Percentiles rank a stretch among this genome's conserved stretches.
Evolutionary conservation across 2,888 invertebrate genomes (phyloP).

Genomic region (Corythucha ciliata): DNA sequence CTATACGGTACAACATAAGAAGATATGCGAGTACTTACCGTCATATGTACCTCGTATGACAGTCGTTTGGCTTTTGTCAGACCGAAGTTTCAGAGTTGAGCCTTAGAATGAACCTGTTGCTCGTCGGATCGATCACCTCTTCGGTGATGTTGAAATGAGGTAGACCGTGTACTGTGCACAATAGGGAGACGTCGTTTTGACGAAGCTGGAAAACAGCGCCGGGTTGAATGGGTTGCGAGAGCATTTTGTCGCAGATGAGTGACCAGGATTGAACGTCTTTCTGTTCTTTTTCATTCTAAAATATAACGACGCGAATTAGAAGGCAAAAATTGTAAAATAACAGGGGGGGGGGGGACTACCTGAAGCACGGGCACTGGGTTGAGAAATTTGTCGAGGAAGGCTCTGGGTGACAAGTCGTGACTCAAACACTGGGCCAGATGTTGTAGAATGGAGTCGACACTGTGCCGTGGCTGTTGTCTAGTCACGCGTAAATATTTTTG

Average conservation of each 20-base stretch:
- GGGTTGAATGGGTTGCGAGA: conserved; percentile 75
- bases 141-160: conserved; percentile 94
- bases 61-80: conserved; percentile 46
- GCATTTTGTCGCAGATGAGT: conserved; percentile 80
- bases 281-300: conserved; percentile 62
- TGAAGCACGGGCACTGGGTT: conserved; percentile 74
- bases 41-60: conserved; percentile 26
- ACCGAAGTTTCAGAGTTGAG: conserved; percentile 95
- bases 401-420: conserved; percentile 86
- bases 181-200: conserved; percentile 83
- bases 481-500: conserved; percentile 95
- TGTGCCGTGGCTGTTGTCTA: conserved; percentile 89
- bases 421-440: conserved; percentile 86
- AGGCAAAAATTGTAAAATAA: neutral
- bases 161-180: conserved; percentile 74
- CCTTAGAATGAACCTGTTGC: conserved; percentile 86
- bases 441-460: conserved; percentile 82
- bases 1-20: neutral
- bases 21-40: too few species aligned
- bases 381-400: conserved; percentile 91
- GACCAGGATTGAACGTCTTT: conserved; percentile 90
- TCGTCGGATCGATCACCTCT: conserved; percentile 91
- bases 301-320: conserved; percentile 5
- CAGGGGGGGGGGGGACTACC: too few species aligned
- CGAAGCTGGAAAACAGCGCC: conserved; percentile 83